Evolutionary conservation across 2,888 invertebrate species (phyloP).

Genomic region (Drosophila lutescens): DNA sequence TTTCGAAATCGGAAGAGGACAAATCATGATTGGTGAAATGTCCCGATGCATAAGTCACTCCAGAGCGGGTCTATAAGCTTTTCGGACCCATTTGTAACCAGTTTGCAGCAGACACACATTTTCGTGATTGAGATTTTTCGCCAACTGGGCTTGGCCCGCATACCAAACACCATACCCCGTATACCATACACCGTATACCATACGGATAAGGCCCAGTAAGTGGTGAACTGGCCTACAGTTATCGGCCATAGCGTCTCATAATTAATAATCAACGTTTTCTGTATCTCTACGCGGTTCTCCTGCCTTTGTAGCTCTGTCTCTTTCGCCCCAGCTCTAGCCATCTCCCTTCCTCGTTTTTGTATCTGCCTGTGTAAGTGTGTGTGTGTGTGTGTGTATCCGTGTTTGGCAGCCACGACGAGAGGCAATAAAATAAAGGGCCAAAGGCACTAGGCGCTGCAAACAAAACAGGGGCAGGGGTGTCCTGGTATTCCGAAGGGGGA

Average conservation of each 20-base stretch:
- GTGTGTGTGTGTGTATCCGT: slow-evolving; percentile 23
- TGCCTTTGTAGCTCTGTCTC: slow-evolving; percentile 7
- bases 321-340: slow-evolving; percentile 10
- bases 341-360: slow-evolving; percentile 3
- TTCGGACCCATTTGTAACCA: slow-evolving; percentile 4
- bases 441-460: slow-evolving; percentile 37
- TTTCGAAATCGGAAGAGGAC: too few relatives aligned
- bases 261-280: slow-evolving; percentile 72
- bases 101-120: slow-evolving; percentile 2
- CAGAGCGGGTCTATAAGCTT: not conserved
- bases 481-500: not conserved
- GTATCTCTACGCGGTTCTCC: slow-evolving; percentile 51
- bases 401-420: slow-evolving; percentile 44
- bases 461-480: slow-evolving; percentile 31
- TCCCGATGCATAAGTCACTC: not conserved
- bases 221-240: slow-evolving; percentile 50
- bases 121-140: slow-evolving; percentile 20
- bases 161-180: too few relatives aligned
- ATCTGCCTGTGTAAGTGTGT: not conserved
- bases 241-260: slow-evolving; percentile 68
- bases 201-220: not conserved
- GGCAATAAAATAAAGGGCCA: slow-evolving; percentile 53
- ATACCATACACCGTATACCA: too few relatives aligned
- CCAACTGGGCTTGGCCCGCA: slow-evolving; percentile 1
- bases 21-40: not conserved